phyloP scores from a whole-genome alignment of 2,888 invertebrate species.

The Phalera bucephala region DNA sequence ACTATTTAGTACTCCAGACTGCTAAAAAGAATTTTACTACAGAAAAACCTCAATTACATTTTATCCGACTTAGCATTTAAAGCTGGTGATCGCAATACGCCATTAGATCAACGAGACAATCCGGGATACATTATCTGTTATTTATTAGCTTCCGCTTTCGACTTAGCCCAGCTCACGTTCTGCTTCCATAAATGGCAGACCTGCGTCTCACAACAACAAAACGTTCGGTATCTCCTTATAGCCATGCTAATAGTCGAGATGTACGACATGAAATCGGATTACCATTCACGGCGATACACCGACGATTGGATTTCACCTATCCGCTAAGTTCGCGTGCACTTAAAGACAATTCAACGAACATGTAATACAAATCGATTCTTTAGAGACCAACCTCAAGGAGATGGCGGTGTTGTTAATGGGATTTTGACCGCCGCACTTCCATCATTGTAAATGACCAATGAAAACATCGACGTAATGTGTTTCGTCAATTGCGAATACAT shows the following conservation, averaged over 20 bases:
- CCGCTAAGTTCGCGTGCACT: slow-evolving; percentile 26
- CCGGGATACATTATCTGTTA: neutral
- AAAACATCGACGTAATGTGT: no score
- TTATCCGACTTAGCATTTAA: no score
- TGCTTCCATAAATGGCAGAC: slow-evolving; percentile 16
- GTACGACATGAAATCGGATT: slow-evolving; percentile 13
- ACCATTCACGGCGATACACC: slow-evolving; percentile 25
- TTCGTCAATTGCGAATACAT: no score
- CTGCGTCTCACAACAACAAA: slow-evolving; percentile 5
- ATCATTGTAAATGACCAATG: no score
- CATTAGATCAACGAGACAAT: no score
- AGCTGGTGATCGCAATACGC: no score
- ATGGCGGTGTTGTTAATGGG: no score
- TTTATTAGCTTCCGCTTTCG: neutral
- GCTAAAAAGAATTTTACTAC: no score
- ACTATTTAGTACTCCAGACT: no score
- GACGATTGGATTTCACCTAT: slow-evolving; percentile 37
- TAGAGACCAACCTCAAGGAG: slow-evolving; percentile 12
- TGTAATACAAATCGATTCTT: slow-evolving; percentile 32
- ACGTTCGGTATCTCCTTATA: slow-evolving; percentile 13
- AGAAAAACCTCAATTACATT: no score
- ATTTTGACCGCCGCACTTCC: no score
- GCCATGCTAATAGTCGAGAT: slow-evolving; percentile 13
- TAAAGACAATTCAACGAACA: slow-evolving; percentile 29
- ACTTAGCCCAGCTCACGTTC: neutral